phyloP scores from a whole-genome alignment of 2,113 vertebrate genomes.

The Ptychochromis oligacanthus region DNA sequence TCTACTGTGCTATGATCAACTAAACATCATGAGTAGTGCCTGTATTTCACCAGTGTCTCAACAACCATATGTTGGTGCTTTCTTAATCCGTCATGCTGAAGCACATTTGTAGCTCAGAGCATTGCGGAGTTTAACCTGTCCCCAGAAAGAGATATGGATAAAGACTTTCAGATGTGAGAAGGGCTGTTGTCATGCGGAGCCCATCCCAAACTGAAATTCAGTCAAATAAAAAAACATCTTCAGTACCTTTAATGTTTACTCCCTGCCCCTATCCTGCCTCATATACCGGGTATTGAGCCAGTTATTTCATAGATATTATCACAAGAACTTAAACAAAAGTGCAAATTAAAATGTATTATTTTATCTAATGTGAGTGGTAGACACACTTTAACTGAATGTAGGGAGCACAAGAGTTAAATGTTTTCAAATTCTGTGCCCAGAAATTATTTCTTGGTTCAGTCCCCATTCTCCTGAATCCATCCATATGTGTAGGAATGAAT shows the following conservation, averaged over 20 bases:
- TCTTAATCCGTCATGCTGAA: background rate
- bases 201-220: conserved; percentile 42
- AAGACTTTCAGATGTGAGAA: conserved; percentile 68
- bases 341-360: background rate
- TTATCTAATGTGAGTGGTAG: background rate
- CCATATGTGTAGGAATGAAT: conserved; percentile 36
- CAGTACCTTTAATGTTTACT: conserved; percentile 30
- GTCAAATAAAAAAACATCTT: conserved; percentile 45
- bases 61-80: background rate
- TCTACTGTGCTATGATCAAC: background rate
- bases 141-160: conserved; percentile 36
- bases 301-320: background rate
- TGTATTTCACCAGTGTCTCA: background rate
- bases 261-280: background rate
- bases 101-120: conserved; percentile 29
- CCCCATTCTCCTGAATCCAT: conserved; percentile 33
- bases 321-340: background rate
- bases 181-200: conserved; percentile 49
- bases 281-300: background rate
- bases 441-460: conserved; percentile 32
- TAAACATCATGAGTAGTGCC: background rate
- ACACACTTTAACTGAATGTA: background rate
- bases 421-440: conserved; percentile 11
- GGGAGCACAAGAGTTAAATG: conserved; percentile 22
- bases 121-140: conserved; percentile 34